These are phyloP conservation scores for Catharus minimus DNA, from an alignment of 2,113 vertebrate genomes.

Conservation along the genomic window DNA sequence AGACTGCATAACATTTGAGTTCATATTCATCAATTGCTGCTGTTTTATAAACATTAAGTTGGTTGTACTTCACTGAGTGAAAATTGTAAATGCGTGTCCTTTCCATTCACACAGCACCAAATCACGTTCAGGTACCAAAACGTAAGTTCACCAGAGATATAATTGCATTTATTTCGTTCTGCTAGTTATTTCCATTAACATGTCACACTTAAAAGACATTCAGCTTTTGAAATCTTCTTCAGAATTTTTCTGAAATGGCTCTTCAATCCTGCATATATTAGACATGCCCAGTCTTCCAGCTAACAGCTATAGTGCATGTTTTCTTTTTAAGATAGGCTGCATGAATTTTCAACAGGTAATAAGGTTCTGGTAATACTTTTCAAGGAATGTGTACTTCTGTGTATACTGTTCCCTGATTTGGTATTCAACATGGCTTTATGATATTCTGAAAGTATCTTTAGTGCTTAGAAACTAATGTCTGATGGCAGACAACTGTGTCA, in stretches of 20 bases:
- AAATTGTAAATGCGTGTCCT: neutral
- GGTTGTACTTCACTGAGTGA: neutral
- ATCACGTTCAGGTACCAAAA: neutral
- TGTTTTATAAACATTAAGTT: neutral
- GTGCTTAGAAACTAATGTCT: neutral
- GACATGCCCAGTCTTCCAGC: neutral
- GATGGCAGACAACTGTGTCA: neutral
- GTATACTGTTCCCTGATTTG: neutral
- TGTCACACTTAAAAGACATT: neutral
- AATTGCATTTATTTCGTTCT: neutral
- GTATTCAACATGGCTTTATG: neutral
- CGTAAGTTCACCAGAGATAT: neutral
- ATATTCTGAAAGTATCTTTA: neutral
- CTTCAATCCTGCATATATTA: neutral
- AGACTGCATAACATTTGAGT: neutral
- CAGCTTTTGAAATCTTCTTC: neutral
- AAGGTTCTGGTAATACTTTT: neutral
- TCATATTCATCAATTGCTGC: neutral
- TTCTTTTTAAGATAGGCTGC: neutral
- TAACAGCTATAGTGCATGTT: neutral
- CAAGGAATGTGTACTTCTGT: neutral
- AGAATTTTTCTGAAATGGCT: neutral
- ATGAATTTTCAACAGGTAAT: constrained; percentile 3
- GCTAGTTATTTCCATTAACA: neutral
- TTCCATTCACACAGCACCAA: neutral